Conservation (phyloP, 1,140 invertebrate genomes). For the Lamellibrachia luymesi region DNA sequence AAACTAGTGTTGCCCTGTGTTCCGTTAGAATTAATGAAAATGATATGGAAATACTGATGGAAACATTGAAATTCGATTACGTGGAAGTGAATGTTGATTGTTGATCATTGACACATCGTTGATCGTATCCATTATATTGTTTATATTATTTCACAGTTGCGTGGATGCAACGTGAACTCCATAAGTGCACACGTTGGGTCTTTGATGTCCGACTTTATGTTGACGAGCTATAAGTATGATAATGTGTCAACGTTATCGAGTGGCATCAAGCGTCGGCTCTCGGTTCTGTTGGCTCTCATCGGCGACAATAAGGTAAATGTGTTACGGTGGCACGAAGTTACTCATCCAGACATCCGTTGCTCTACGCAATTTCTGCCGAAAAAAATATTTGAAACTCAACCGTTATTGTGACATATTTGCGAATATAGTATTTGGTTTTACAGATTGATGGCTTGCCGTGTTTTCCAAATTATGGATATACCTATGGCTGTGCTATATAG, state of each 20-base stretch:
- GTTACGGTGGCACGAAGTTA: background rate
- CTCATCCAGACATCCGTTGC: background rate
- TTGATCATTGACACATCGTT: background rate
- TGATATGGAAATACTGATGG: background rate
- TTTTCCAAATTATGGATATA: no score
- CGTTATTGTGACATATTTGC: no score
- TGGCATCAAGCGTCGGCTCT: background rate
- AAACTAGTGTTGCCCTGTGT: no score
- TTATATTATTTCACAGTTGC: background rate
- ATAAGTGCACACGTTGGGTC: background rate
- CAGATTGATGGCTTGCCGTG: no score
- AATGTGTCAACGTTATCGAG: background rate
- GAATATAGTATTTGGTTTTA: no score
- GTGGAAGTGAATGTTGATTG: background rate
- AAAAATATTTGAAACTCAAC: background rate
- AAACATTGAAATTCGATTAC: background rate
- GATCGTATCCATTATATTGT: no score
- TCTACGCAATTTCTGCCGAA: background rate
- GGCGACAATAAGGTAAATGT: background rate
- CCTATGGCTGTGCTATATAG: no score
- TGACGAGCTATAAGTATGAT: background rate
- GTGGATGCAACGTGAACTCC: background rate
- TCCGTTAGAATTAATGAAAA: background rate
- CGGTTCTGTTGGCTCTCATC: background rate
- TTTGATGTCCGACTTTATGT: background rate